Conservation (phyloP, 1,140 invertebrate genomes). For the Lethrus apterus region DNA sequence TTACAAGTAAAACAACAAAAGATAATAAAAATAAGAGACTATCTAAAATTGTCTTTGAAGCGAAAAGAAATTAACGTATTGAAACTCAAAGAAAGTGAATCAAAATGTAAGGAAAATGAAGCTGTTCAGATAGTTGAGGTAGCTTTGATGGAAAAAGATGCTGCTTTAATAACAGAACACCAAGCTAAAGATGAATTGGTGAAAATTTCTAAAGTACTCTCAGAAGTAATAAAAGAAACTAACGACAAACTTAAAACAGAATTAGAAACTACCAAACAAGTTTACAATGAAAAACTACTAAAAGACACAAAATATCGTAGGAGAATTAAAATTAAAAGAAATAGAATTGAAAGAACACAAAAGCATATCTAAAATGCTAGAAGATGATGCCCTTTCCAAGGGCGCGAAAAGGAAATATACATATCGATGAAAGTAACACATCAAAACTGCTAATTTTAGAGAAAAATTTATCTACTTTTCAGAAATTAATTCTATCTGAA, state of each 20-base stretch:
- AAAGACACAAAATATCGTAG: constrained; percentile 21
- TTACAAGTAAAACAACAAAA: constrained; percentile 26
- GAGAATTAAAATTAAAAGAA: constrained; percentile 24
- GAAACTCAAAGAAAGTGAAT: constrained; percentile 27
- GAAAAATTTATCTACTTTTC: constrained; percentile 34
- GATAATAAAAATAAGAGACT: constrained; percentile 18
- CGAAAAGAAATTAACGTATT: constrained; percentile 24
- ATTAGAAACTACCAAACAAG: constrained; percentile 18
- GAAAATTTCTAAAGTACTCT: constrained; percentile 20
- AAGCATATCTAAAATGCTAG: constrained; percentile 24
- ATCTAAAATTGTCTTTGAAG: constrained; percentile 21
- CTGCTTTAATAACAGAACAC: constrained; percentile 31
- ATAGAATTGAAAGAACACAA: constrained; percentile 25
- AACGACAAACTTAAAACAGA: constrained; percentile 27
- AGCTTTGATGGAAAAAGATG: constrained; percentile 36
- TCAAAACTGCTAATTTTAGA: constrained; percentile 33
- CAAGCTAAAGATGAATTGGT: constrained; percentile 28
- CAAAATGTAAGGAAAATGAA: constrained; percentile 32
- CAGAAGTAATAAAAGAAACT: constrained; percentile 22
- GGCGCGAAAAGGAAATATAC: constrained; percentile 19
- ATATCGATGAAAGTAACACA: constrained; percentile 22
- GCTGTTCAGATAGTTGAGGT: constrained; percentile 35
- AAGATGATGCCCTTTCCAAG: constrained; percentile 25
- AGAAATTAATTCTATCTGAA: constrained; percentile 39
- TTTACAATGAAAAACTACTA: constrained; percentile 25